Percentiles rank a stretch among this genome's conserved stretches.
Evolutionary conservation across 2,888 invertebrate genomes (phyloP).

Genomic region (Amiota mariae): DNA sequence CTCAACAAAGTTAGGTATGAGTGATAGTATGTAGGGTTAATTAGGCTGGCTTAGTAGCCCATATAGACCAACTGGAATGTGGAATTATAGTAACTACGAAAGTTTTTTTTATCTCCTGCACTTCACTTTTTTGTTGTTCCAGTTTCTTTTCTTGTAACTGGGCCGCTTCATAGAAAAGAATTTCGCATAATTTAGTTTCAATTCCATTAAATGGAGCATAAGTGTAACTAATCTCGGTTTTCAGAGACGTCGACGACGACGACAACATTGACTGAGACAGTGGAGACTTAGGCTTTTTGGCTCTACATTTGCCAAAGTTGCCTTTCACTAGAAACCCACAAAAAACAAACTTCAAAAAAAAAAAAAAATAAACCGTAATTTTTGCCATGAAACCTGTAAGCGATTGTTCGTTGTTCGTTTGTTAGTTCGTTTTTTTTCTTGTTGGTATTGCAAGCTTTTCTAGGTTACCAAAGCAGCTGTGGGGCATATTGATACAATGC

Average conservation of each 20-base stretch:
- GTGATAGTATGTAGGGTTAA: too few species aligned
- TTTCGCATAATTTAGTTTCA: constrained; percentile 67
- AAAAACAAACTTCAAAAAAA: neutral
- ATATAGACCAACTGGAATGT: too few species aligned
- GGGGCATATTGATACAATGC: neutral
- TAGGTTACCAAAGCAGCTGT: constrained; percentile 33
- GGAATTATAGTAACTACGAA: too few species aligned
- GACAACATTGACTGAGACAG: too few species aligned
- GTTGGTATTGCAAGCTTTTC: constrained; percentile 2
- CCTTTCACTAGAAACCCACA: constrained; percentile 20
- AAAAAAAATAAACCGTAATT: constrained; percentile 1
- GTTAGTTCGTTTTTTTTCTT: neutral
- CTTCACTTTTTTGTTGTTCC: neutral
- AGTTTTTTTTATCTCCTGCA: too few species aligned
- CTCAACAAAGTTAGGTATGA: too few species aligned
- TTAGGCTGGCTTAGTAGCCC: too few species aligned
- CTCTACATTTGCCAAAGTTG: constrained; percentile 7
- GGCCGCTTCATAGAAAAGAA: constrained; percentile 45
- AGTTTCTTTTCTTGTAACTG: neutral
- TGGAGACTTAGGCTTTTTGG: too few species aligned
- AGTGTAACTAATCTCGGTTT: constrained; percentile 64
- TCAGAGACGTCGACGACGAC: constrained; percentile 27
- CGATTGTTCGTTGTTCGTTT: neutral
- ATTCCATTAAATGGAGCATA: constrained; percentile 66
- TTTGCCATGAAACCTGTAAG: constrained; percentile 8